These are phyloP conservation scores for Cranoglanis bouderius DNA, from an alignment of 2,113 vertebrate species.

Conservation along the genomic window DNA sequence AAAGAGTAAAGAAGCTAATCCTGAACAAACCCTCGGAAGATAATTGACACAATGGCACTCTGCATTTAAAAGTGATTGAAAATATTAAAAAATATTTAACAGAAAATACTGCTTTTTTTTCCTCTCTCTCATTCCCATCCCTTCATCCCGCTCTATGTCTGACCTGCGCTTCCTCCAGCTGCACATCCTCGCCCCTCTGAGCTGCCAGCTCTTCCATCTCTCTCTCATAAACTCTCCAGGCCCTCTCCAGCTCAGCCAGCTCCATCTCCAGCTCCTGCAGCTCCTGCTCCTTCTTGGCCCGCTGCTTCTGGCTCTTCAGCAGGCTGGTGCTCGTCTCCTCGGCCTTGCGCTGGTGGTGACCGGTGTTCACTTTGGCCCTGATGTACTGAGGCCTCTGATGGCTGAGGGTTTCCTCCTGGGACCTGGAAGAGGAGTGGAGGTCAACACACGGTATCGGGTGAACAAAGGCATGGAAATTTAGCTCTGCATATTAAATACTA, in stretches of 20 bases:
- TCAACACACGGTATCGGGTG: not conserved
- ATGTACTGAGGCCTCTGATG: slow-evolving; percentile 82
- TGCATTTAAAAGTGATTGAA: not conserved
- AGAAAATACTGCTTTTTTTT: not conserved
- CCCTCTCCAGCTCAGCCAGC: slow-evolving; percentile 73
- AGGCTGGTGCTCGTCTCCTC: slow-evolving; percentile 68
- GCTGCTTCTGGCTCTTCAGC: slow-evolving; percentile 71
- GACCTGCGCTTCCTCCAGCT: slow-evolving; percentile 86
- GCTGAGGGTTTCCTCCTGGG: slow-evolving; percentile 78
- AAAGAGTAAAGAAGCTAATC: not conserved
- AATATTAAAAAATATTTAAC: too few species aligned
- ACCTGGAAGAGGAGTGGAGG: slow-evolving; percentile 65
- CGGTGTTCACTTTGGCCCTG: slow-evolving; percentile 89
- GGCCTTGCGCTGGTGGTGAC: slow-evolving; percentile 83
- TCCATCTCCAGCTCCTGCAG: slow-evolving; percentile 75
- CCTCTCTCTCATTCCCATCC: not conserved
- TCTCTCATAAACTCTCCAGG: slow-evolving; percentile 78
- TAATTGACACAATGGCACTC: not conserved
- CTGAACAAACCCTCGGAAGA: not conserved
- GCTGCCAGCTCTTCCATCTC: slow-evolving; percentile 70
- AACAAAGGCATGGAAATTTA: not conserved
- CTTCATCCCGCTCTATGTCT: not conserved
- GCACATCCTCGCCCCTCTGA: slow-evolving; percentile 65
- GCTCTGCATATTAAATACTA: not conserved
- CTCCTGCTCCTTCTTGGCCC: slow-evolving; percentile 74